Conservation (phyloP, 2,113 vertebrate genomes). For the Nanorana parkeri region DNA sequence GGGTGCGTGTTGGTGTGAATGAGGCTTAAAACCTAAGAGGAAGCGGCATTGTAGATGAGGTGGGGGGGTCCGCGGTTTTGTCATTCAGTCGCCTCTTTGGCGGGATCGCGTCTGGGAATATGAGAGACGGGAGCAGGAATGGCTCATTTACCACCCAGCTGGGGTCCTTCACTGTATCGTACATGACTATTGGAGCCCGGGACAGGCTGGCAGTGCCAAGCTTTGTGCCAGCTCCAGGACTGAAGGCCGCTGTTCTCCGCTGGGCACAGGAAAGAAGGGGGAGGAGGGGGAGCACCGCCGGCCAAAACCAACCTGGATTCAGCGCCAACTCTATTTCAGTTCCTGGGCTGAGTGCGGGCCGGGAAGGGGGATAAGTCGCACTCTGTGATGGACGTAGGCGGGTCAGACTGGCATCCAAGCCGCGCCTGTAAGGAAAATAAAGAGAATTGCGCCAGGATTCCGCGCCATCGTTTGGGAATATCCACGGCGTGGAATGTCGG, state of each 20-base stretch:
- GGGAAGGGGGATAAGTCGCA: not conserved
- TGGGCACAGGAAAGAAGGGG: not conserved
- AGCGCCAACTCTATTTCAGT: not conserved
- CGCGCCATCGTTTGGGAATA: too few relatives aligned
- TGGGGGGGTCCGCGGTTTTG: too few relatives aligned
- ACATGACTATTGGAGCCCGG: constrained; percentile 26
- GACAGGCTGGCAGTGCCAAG: constrained; percentile 33
- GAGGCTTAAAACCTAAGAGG: too few relatives aligned
- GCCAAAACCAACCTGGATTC: constrained; percentile 11
- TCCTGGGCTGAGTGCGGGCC: not conserved
- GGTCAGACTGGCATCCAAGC: too few relatives aligned
- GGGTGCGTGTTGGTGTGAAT: too few relatives aligned
- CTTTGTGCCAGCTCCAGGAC: constrained; percentile 31
- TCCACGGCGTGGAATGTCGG: too few relatives aligned
- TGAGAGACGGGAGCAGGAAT: not conserved
- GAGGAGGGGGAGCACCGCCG: not conserved
- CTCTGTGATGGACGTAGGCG: too few relatives aligned
- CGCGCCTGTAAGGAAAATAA: too few relatives aligned
- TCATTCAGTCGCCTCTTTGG: too few relatives aligned
- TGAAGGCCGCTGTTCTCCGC: constrained; percentile 23
- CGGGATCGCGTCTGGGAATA: too few relatives aligned
- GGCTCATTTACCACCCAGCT: not conserved
- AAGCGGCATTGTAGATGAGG: too few relatives aligned
- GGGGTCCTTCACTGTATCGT: constrained; percentile 2
- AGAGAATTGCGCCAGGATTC: too few relatives aligned